A percentile compares a stretch with the other conserved stretches of the same genome.
Conservation (phyloP, 2,113 vertebrate species). For the Rattus norvegicus region GRCr8 NC_086021.1:77732001-77732500, state of each 20-base stretch:
- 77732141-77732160: neutral
- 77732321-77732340: neutral
- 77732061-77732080: neutral
- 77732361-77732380: neutral
- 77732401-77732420: slow-evolving; percentile 50
- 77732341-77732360: neutral
- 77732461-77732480: slow-evolving; percentile 50
- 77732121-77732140: neutral
- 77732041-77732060: neutral
- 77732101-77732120: neutral
- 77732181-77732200: neutral
- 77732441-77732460: neutral
- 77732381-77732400: neutral
- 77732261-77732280: neutral
- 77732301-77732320: neutral
- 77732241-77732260: neutral
- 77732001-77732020: too few species aligned
- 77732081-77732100: neutral
- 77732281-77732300: neutral
- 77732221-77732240: neutral
- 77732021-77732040: neutral
- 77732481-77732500: neutral
- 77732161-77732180: neutral
- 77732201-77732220: neutral
- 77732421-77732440: slow-evolving; percentile 17